A percentile compares a stretch with the other conserved stretches of the same genome.
These are phyloP conservation scores for Anableps anableps DNA, from an alignment of 2,797 vertebrate species.

Conservation along the genomic window DNA sequence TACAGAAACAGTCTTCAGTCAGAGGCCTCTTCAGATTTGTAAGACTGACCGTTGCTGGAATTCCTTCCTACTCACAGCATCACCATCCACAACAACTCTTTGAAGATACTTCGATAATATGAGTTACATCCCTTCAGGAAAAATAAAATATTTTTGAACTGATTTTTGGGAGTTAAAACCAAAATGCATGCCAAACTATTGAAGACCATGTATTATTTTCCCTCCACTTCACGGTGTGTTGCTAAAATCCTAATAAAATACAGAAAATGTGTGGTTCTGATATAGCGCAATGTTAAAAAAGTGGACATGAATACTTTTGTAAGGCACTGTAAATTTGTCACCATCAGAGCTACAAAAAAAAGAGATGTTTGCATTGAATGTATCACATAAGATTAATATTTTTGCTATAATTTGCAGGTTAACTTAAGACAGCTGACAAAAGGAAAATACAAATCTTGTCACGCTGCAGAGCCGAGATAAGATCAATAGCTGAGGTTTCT, in stretches of 20 bases:
- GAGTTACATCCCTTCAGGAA: neutral
- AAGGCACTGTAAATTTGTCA: neutral
- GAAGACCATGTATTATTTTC: neutral
- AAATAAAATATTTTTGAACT: neutral
- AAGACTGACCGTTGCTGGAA: neutral
- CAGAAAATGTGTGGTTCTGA: neutral
- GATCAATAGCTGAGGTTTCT: constrained; percentile 38
- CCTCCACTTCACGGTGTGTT: neutral
- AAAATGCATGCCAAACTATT: neutral
- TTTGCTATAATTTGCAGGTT: neutral
- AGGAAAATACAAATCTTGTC: neutral
- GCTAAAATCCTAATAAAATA: neutral
- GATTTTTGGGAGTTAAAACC: neutral
- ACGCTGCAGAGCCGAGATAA: neutral
- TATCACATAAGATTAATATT: neutral
- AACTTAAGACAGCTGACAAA: neutral
- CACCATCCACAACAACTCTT: neutral
- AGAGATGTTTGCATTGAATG: neutral
- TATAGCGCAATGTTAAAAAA: neutral
- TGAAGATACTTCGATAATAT: neutral
- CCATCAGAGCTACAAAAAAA: neutral
- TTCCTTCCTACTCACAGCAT: neutral
- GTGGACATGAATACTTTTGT: neutral
- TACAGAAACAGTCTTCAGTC: no score
- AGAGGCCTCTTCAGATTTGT: no score